phyloP scores from a whole-genome alignment of 2,888 invertebrate species.

The Pheosia gnoma region DNA sequence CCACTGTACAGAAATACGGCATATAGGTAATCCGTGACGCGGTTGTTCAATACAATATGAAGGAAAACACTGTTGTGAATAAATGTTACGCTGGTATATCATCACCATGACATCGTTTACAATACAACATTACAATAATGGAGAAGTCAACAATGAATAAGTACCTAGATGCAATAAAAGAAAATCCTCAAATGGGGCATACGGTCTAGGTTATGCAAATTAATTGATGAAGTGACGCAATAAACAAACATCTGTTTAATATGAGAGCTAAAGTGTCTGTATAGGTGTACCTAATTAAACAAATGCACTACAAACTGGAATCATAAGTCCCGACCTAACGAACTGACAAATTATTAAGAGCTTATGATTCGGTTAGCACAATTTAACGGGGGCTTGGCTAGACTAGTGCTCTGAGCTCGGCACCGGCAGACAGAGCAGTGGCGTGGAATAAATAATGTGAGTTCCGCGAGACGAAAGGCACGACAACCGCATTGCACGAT shows the following conservation, averaged over 20 bases:
- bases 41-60: not conserved
- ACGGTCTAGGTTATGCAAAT: too few species aligned
- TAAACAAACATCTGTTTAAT: too few species aligned
- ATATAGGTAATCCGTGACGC: not conserved
- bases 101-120: not conserved
- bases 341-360: slow-evolving; percentile 53
- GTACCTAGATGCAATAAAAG: too few species aligned
- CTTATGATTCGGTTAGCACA: slow-evolving; percentile 50
- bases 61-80: not conserved
- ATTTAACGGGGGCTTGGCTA: slow-evolving; percentile 32
- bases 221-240: too few species aligned
- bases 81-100: not conserved
- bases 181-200: too few species aligned
- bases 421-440: slow-evolving; percentile 38
- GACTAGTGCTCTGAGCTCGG: slow-evolving; percentile 29
- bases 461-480: slow-evolving; percentile 40
- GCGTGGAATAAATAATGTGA: slow-evolving; percentile 52
- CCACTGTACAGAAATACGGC: not conserved
- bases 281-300: not conserved
- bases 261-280: not conserved
- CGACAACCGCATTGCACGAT: slow-evolving; percentile 19
- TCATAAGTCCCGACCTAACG: slow-evolving; percentile 31
- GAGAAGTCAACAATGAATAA: too few species aligned
- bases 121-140: too few species aligned
- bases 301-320: slow-evolving; percentile 11